Base-by-base conservation (phyloP, 2,888 invertebrate species). In the Belgica antarctica region DNA sequence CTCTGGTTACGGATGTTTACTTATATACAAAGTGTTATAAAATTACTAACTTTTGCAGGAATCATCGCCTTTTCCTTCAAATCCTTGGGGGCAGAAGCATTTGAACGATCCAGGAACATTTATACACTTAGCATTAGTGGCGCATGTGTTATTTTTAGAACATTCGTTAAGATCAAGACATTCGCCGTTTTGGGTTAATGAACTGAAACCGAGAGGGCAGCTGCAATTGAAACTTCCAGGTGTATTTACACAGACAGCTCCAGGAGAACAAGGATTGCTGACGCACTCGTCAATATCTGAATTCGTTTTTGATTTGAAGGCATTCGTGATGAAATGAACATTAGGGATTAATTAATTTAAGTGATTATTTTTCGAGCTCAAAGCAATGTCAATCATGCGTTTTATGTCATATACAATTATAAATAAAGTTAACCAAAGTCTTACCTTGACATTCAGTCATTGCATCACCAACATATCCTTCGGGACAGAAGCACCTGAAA, bases 401-500 rank as follows among this genome's bases (percentile, higher is more conserved):
- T 24, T 4, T 19, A 3, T 4, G 62, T 24, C 17, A 62, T n/a
- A n/a, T n/a, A n/a, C n/a, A 17, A 52, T 52, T 52, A 52, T 7
- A 19, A 41, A 10, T 22, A 8, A 25, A 15, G 46, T 46, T 17
- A 19, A n/a, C n/a, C n/a, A n/a, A n/a, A n/a, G n/a, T 24, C 15
- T 41, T 86, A 91, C 91, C 91, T 81, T 84, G 83, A 79, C 92
- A 93, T 74, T 84, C 85, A 66, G 84, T 81, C 78, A 86, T 83
- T 19, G 93, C 89, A 79, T 94, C 88, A 74, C 93, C 93, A 73
- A 86, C 83, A 79, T 87, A 92, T 75, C 94, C 94, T 75, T 88
- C 86, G 66, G 92, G 92, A 78, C 94, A 94, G 59, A 86, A 77
- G 79, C 94, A 94, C 74, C 86, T 86, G 79, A 87, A 92, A 74